phyloP scores from a whole-genome alignment of 2,113 vertebrate species.

The Zapus hudsonius region DNA sequence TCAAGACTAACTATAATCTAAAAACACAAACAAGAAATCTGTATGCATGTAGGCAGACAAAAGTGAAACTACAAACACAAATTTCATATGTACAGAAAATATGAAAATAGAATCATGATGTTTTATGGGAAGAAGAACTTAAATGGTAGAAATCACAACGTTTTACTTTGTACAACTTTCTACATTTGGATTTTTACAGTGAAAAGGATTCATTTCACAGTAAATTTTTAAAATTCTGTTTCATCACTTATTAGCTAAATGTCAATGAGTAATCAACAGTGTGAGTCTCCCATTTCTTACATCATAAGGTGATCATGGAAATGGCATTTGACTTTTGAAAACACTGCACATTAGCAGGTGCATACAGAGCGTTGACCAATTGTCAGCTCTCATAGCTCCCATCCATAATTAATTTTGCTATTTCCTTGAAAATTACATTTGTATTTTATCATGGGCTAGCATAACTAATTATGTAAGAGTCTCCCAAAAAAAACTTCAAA shows the following conservation, averaged over 20 bases:
- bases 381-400: not conserved
- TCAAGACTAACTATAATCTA: not conserved
- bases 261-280: not conserved
- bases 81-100: not conserved
- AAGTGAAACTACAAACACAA: not conserved
- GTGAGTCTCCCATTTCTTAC: not conserved
- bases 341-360: not conserved
- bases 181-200: not conserved
- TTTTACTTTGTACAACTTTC: not conserved
- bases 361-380: not conserved
- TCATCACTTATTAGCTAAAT: not conserved
- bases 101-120: not conserved
- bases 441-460: not conserved
- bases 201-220: not conserved
- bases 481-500: not conserved
- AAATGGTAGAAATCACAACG: not conserved
- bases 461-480: not conserved
- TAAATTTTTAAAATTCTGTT: constrained; percentile 17
- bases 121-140: not conserved
- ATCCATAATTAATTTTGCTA: not conserved
- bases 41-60: not conserved
- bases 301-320: not conserved
- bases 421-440: not conserved
- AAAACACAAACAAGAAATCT: not conserved
- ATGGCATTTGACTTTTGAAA: not conserved